Base-by-base conservation (phyloP, 2,113 vertebrate species). In the Megaceryle maxima region DNA sequence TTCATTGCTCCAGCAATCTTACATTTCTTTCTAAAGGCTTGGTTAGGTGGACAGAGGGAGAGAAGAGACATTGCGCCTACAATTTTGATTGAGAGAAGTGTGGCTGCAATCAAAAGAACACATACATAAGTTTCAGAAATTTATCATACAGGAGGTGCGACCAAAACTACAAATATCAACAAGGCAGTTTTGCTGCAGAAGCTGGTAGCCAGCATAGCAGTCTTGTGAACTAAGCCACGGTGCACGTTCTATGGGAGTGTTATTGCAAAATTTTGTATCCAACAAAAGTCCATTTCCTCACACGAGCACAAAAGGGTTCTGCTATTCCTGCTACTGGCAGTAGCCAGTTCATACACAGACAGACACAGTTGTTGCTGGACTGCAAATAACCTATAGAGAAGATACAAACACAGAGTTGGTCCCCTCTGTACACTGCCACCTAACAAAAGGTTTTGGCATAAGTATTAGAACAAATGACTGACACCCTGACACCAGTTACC, bases 241-340 rank as follows among this genome's bases (percentile, higher is more conserved):
- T 2, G 6, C 12, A 22, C 1, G 0, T 21, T 51, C 69, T 31
- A 28, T 3, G 8, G 13, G 81, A 72, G 44, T 11, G 16, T 16
- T 33, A 60, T 15, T 5, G 5, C 15, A 33, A 74, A 41, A 35
- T 17, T 53, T 33, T 26, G 11, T 13, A 25, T 4, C 24, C 11
- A 8, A 37, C 3, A 41, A 8, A 59, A 35, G 29, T 26, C 67
- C 15, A 20, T 53, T 78, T 83, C 60, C 22, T 78, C 29, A 74
- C 19, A n/a, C 5, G 13, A 78, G 44, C 14, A 25, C 0, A 0
- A 48, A 72, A 73, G 3, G 11, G 31, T 33, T 29, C 25, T 17
- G 29, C 24, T 37, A 6, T 22, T 48, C 67, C 60, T 19, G 4
- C 60, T 64, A 16, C 1, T 25, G 16, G 44, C 33, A 83, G n/a